These are phyloP conservation scores for Propithecus coquereli DNA, from an alignment of 2,113 vertebrate species.

Conservation along the genomic window DNA sequence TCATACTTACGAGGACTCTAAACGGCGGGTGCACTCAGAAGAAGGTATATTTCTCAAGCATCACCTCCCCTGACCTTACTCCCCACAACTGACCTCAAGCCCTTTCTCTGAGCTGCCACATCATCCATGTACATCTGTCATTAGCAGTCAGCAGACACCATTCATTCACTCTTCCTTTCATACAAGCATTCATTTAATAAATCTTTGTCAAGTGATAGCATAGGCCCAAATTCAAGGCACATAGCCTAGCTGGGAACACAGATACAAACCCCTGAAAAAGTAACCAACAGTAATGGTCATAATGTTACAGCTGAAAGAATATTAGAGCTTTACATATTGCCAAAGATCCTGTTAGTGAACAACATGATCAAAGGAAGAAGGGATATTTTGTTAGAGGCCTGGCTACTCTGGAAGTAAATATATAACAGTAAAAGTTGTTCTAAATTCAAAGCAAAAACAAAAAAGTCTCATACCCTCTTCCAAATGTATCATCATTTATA, in stretches of 20 bases:
- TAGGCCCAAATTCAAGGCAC: neutral
- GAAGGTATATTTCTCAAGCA: neutral
- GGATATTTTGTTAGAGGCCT: neutral
- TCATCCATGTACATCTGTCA: neutral
- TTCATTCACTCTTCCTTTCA: neutral
- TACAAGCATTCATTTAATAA: neutral
- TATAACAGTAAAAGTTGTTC: neutral
- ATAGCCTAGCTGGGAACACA: neutral
- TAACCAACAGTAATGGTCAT: neutral
- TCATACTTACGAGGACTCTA: neutral
- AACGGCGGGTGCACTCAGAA: neutral
- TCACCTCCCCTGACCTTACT: neutral
- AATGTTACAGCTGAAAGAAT: neutral
- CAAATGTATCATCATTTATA: neutral
- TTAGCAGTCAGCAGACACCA: neutral
- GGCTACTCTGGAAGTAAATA: neutral
- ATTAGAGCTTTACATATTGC: neutral
- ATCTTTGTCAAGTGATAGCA: neutral
- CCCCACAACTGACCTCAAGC: neutral
- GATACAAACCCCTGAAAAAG: neutral
- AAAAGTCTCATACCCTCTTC: neutral
- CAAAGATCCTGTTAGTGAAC: neutral
- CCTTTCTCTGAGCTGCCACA: neutral
- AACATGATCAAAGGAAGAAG: constrained; percentile 8
- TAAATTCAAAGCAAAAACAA: neutral